phyloP scores from a whole-genome alignment of 2,113 vertebrate genomes.

The Cyrtonyx montezumae region DNA sequence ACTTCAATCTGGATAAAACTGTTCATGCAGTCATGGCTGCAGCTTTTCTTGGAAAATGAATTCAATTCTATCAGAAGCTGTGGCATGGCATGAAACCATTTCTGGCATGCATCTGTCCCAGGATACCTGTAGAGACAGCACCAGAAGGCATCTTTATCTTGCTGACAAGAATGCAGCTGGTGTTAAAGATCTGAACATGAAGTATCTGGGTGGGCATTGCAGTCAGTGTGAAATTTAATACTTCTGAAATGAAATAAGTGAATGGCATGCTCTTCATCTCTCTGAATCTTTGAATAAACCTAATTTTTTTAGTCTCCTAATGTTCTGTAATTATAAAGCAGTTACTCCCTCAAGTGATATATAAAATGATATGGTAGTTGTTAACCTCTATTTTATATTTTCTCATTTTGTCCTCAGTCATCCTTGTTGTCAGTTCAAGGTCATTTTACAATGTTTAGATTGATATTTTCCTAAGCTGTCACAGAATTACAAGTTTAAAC shows the following conservation, averaged over 20 bases:
- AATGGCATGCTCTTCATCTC: not conserved
- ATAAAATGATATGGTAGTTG: not conserved
- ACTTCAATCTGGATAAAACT: not conserved
- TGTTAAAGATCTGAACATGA: not conserved
- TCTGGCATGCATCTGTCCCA: not conserved
- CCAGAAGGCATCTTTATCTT: not conserved
- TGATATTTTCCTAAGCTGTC: not conserved
- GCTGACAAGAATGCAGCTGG: not conserved
- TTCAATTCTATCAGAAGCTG: not conserved
- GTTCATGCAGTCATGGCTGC: not conserved
- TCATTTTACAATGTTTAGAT: not conserved
- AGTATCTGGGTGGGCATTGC: not conserved
- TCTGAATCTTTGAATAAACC: not conserved
- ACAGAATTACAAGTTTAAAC: not conserved
- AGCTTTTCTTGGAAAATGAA: not conserved
- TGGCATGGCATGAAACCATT: not conserved
- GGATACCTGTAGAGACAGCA: not conserved
- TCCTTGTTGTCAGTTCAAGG: slow-evolving; percentile 6
- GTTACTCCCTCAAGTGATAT: not conserved
- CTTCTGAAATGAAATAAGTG: not conserved
- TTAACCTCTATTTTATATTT: not conserved
- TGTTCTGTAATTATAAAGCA: not conserved
- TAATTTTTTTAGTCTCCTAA: not conserved
- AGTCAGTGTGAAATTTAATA: rapidly evolving
- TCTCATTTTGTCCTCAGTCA: not conserved